Evolutionary conservation across 2,888 invertebrate species (phyloP).

Genomic region (Tuta absoluta): DNA sequence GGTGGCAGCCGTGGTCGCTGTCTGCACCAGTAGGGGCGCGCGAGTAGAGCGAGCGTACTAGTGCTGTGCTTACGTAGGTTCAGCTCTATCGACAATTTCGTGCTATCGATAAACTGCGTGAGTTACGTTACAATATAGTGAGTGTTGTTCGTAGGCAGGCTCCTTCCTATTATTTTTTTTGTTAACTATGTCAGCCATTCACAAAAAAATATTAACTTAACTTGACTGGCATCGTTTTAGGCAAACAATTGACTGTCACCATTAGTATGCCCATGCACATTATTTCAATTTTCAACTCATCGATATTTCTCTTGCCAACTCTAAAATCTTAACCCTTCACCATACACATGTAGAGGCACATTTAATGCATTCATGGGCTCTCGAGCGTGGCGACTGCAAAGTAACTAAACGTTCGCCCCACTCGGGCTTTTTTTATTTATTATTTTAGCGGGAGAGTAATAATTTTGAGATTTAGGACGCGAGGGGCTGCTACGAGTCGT

Average conservation of each 20-base stretch:
- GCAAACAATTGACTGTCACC: no score
- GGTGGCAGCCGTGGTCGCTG: conserved; percentile 54
- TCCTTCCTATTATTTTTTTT: no score
- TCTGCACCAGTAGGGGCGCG: conserved; percentile 55
- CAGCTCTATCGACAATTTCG: no score
- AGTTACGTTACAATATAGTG: no score
- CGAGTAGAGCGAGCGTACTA: conserved; percentile 43
- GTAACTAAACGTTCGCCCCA: conserved; percentile 66
- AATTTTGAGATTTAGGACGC: conserved; percentile 52
- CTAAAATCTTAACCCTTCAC: conserved; percentile 56
- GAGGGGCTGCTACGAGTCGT: conserved; percentile 21
- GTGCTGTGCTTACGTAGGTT: conserved; percentile 42
- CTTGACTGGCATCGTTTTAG: no score
- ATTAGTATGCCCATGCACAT: no score
- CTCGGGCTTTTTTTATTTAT: conserved; percentile 61
- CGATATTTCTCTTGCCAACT: neutral
- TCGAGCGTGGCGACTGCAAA: conserved; percentile 74
- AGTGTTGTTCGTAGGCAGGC: no score
- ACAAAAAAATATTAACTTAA: no score
- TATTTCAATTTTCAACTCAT: neutral
- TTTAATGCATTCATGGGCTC: conserved; percentile 77
- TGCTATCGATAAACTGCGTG: conserved; percentile 38
- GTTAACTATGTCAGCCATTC: no score
- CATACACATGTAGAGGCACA: conserved; percentile 53
- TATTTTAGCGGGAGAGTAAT: conserved; percentile 69